Conservation (phyloP, 2,113 vertebrate species). For the Phrynosoma platyrhinos region DNA sequence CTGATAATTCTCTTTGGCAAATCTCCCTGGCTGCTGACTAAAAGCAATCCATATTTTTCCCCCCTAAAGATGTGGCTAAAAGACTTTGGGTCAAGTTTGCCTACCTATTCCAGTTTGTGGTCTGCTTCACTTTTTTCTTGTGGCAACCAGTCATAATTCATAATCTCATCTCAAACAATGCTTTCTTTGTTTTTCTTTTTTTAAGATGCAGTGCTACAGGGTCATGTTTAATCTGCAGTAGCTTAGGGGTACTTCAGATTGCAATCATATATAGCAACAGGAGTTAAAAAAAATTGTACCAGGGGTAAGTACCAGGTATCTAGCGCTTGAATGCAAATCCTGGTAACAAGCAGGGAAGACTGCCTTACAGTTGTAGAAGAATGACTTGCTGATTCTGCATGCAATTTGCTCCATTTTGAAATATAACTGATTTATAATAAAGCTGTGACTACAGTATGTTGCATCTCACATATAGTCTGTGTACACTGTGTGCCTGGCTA, state of each 20-base stretch:
- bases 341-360: too few species aligned
- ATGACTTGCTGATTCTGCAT: too few species aligned
- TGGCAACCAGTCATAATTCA: conserved; percentile 14
- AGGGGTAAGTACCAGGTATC: too few species aligned
- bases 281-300: too few species aligned
- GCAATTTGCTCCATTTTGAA: too few species aligned
- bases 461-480: neutral
- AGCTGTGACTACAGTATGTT: too few species aligned
- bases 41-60: conserved; percentile 38
- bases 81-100: conserved; percentile 44
- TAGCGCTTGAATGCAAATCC: too few species aligned
- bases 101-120: neutral
- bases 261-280: neutral
- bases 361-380: too few species aligned
- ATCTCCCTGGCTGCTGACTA: conserved; percentile 57
- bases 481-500: neutral
- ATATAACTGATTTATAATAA: too few species aligned
- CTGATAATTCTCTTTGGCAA: conserved; percentile 67
- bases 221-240: too few species aligned
- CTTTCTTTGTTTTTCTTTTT: neutral
- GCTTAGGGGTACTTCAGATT: neutral
- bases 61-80: conserved; percentile 59
- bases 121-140: conserved; percentile 12
- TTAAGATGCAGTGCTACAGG: neutral
- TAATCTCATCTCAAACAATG: conserved; percentile 15